A percentile compares a stretch with the other conserved stretches of the same genome.
phyloP scores from a whole-genome alignment of 1,140 invertebrate species.

The Sitodiplosis mosellana region DNA sequence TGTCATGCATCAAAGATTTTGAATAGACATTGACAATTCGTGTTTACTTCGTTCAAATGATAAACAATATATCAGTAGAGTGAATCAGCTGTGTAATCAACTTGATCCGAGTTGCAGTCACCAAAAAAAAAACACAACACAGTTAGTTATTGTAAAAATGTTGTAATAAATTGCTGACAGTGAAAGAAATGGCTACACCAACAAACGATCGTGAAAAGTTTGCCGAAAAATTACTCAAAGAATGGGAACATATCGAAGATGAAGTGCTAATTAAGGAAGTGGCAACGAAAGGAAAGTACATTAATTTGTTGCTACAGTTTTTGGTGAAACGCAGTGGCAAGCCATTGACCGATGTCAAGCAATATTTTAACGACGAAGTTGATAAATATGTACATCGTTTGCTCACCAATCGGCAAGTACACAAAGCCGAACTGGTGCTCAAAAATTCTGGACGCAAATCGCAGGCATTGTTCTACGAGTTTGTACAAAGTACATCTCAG shows the following conservation, averaged over 20 bases:
- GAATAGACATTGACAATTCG: too few relatives aligned
- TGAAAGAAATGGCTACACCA: background rate
- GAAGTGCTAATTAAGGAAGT: constrained; percentile 21
- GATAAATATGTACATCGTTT: constrained; percentile 20
- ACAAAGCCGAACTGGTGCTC: constrained; percentile 20
- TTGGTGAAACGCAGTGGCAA: constrained; percentile 17
- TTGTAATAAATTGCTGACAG: too few relatives aligned
- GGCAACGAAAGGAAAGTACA: constrained; percentile 22
- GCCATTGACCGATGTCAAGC: constrained; percentile 10
- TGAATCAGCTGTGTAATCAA: too few relatives aligned
- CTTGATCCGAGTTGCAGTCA: too few relatives aligned
- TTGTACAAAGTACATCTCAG: constrained; percentile 7
- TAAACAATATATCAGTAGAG: too few relatives aligned
- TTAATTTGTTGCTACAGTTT: constrained; percentile 18
- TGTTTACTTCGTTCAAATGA: too few relatives aligned
- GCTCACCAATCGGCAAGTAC: constrained; percentile 19
- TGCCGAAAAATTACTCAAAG: background rate
- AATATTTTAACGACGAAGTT: constrained; percentile 19
- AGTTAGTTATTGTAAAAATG: too few relatives aligned
- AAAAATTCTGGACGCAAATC: constrained; percentile 18
- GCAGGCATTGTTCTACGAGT: constrained; percentile 20
- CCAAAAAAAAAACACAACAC: too few relatives aligned
- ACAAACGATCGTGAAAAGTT: background rate
- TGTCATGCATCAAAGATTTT: too few relatives aligned
- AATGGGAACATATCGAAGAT: constrained; percentile 6